Base-by-base conservation (phyloP, 2,113 vertebrate genomes). In the Percopsis transmontana region DNA sequence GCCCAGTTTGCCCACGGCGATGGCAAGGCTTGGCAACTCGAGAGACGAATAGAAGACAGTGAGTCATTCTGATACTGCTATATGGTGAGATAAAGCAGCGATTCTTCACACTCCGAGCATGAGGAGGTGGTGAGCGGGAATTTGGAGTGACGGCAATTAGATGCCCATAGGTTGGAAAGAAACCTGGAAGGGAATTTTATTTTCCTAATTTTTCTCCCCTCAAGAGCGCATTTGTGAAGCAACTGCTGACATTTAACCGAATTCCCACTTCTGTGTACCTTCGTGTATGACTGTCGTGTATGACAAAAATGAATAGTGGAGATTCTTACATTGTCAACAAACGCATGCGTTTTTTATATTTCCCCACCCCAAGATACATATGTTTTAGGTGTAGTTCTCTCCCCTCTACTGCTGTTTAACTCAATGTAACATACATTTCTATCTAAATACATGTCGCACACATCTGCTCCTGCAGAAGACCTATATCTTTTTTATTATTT, bases 221-320 rank as follows among this genome's bases (percentile, higher is more conserved):
- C n/a, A n/a, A n/a, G n/a, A n/a, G n/a, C n/a, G n/a, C n/a, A n/a
- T n/a, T 33, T 33, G 27, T 33, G 27, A 33, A 33, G 27, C 27
- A 33, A 33, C 27, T 2, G 27, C 27, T 91, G 85, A 87, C 86
- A 90, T 90, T 87, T 87, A 79, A 39, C 75, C 70, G 63, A 80
- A 75, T 58, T 67, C 60, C 72, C 78, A 80, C 1, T 48, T 2
- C 13, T 51, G 33, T 68, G 56, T 47, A 50, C 61, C 58, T 66
- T 38, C 74, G 61, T 74, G 70, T 80, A 63, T 61, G 55, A 21
- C 74, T n/a, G n/a, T n/a, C 63, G 12, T 71, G 54, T 61, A 71
- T 83, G 42, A 76, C 20, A 58, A 71, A 53, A 62, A 75, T 16
- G 50, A 70, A 70, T 72, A 77, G 50, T 48, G n/a, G 14, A 41